These are phyloP conservation scores for Drosophila tripunctata DNA, from an alignment of 2,888 invertebrate species.

Conservation along the genomic window DNA sequence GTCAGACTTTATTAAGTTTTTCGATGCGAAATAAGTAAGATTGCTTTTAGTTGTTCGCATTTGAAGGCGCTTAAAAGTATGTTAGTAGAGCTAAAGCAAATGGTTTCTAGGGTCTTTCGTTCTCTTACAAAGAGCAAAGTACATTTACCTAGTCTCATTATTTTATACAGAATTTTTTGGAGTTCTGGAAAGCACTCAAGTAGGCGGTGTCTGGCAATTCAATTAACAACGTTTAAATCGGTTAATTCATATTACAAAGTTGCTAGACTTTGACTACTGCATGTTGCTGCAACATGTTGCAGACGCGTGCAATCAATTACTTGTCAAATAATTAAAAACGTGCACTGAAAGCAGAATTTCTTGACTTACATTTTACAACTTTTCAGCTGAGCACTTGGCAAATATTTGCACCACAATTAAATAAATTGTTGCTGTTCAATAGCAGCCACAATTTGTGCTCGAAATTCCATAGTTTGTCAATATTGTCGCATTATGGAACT, in stretches of 20 bases:
- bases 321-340: conserved; percentile 58
- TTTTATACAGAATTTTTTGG: conserved; percentile 11
- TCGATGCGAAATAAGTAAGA: not conserved
- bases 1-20: not conserved
- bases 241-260: conserved; percentile 18
- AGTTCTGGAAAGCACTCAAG: conserved; percentile 13
- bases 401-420: conserved; percentile 61
- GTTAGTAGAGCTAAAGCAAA: conserved; percentile 65
- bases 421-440: conserved; percentile 26
- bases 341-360: conserved; percentile 18
- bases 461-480: conserved; percentile 25
- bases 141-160: conserved; percentile 12
- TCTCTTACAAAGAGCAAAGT: conserved; percentile 21
- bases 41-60: not conserved
- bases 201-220: conserved; percentile 6
- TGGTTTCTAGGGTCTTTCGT: conserved; percentile 46
- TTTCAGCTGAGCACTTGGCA: conserved; percentile 26
- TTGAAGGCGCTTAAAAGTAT: conserved; percentile 12
- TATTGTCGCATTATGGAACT: conserved; percentile 35
- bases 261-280: not conserved
- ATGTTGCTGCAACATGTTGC: conserved; percentile 29
- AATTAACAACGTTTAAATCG: conserved; percentile 38
- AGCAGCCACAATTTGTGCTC: conserved; percentile 16
- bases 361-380: conserved; percentile 18
- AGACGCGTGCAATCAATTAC: conserved; percentile 37